Base-by-base conservation (phyloP, 1,140 invertebrate genomes). In the Elysia chlorotica region DNA sequence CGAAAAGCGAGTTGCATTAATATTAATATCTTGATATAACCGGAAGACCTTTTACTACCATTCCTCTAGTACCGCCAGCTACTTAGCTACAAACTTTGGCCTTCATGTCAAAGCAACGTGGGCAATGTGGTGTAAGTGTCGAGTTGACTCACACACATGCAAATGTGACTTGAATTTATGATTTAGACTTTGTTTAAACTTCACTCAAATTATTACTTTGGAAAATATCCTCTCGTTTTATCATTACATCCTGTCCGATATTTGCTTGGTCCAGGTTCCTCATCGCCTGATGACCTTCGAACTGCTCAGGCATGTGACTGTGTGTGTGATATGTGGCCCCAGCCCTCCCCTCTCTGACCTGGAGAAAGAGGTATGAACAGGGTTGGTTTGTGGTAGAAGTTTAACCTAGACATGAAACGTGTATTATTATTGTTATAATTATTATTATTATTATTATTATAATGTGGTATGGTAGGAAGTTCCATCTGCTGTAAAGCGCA, bases 281-380 rank as follows among this genome's bases (percentile, higher is more conserved):
- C 94, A 94, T 81, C 89, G 94, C 79, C 90, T 95, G 61, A 90
- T 95, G 14, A 92, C 92, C 4, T 92, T 93, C 76, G 91, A 92
- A 68, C 84, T 95, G 19, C 87, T 92, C n/a, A 90, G 91, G 67
- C 90, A 92, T 75, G 90, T 95, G 2, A 92, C 94, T 86, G 90
- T 94, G 0, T 88, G 93, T 74, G 91, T 93, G 4, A 87, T 96
- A 6, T 94, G 93, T 87, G 94, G 94, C 2, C 92, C 93, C 2
- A 92, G 89, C 33, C 94, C 94, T 0, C 87, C 91, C 33, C 86
- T 95, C 37, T 80, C 90, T 19, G 90, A 94, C 79, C 90, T 95
- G 30, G 92, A 95, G 67, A 75, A 75, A 70, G 86, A 88, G 82
- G 86, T 88, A 75, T 38, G 70, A n/a, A n/a, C n/a, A n/a, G n/a